Conservation (phyloP, 2,888 invertebrate species). For the Epinotia bilunana region DNA sequence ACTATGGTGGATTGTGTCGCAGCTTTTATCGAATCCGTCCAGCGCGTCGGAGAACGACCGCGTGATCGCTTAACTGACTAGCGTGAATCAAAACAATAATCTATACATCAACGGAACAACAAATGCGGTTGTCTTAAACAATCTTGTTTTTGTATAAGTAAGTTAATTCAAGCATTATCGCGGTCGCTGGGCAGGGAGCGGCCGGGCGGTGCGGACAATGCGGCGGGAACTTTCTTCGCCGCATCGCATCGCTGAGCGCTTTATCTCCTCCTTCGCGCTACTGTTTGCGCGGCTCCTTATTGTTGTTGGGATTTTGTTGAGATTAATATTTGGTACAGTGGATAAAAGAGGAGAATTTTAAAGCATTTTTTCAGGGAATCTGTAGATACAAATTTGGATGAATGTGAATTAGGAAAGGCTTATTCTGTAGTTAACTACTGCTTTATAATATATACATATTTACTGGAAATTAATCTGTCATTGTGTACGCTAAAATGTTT, state of each 20-base stretch:
- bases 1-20: too few relatives aligned
- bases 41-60: too few relatives aligned
- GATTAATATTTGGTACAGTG: constrained; percentile 33
- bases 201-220: constrained; percentile 51
- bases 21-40: too few relatives aligned
- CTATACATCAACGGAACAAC: neutral
- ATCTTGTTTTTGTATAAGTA: neutral
- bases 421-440: neutral
- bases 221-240: constrained; percentile 57
- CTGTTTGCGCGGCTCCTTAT: constrained; percentile 43
- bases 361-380: constrained; percentile 10
- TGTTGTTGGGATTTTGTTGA: constrained; percentile 20
- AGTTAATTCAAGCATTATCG: neutral
- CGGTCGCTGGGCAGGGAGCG: neutral
- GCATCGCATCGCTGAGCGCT: constrained; percentile 60
- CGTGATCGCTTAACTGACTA: neutral
- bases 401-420: neutral
- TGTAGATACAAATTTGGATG: neutral
- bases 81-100: neutral
- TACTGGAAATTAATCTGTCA: neutral
- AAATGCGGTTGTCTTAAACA: neutral
- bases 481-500: too few relatives aligned
- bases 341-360: constrained; percentile 17
- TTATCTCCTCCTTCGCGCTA: constrained; percentile 56
- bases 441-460: too few relatives aligned